Percentiles rank a stretch among this genome's conserved stretches.
Conservation (phyloP, 2,888 invertebrate genomes). For the Tuta absoluta region DNA sequence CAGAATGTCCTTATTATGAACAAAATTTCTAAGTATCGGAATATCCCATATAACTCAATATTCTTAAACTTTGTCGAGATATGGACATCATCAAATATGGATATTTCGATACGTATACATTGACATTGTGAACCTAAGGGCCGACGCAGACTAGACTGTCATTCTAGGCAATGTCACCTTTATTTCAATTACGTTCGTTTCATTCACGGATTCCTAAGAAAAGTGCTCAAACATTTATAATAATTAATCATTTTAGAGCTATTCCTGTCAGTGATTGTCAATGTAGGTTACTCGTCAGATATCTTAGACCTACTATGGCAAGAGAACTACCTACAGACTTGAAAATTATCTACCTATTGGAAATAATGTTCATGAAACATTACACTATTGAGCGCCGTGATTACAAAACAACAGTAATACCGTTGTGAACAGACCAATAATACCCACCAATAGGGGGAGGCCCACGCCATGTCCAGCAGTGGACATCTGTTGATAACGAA, state of each 20-base stretch:
- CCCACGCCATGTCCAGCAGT: too few species aligned
- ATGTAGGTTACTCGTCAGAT: slow-evolving; percentile 20
- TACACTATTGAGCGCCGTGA: slow-evolving; percentile 1
- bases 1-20: neutral
- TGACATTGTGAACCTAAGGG: neutral
- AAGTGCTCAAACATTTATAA: too few species aligned
- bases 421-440: neutral
- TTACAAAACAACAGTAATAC: neutral
- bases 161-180: too few species aligned
- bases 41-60: too few species aligned
- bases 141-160: too few species aligned
- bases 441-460: neutral
- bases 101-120: too few species aligned
- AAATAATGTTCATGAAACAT: neutral
- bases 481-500: too few species aligned
- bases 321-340: slow-evolving; percentile 33
- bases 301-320: slow-evolving; percentile 34
- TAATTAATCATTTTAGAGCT: neutral
- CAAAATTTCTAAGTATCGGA: too few species aligned
- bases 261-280: neutral
- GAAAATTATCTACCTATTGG: slow-evolving; percentile 31
- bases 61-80: too few species aligned
- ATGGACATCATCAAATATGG: too few species aligned
- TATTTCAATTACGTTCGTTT: too few species aligned
- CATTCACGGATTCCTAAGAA: too few species aligned